A percentile compares a stretch with the other conserved stretches of the same genome.
Evolutionary conservation across 2,113 vertebrate species (phyloP).

Genomic region (Acinonyx jubatus): DNA sequence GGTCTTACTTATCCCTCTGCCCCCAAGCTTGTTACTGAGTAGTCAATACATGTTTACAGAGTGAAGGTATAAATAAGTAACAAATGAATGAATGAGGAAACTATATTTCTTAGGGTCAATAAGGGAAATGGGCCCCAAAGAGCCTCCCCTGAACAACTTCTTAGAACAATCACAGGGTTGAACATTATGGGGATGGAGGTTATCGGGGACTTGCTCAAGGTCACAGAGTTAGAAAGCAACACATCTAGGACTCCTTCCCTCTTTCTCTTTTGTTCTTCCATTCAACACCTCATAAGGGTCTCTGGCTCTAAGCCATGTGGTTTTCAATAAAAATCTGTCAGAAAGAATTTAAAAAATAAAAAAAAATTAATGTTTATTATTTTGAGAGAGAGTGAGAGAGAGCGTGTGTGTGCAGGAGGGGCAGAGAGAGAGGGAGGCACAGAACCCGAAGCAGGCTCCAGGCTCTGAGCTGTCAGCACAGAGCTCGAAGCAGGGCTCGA

Average conservation of each 20-base stretch:
- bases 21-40: neutral
- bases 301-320: neutral
- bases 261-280: neutral
- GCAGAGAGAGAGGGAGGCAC: too few relatives aligned
- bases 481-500: too few relatives aligned
- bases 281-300: neutral
- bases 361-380: too few relatives aligned
- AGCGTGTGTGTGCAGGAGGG: too few relatives aligned
- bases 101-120: neutral
- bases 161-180: neutral
- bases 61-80: neutral
- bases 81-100: neutral
- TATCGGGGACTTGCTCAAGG: neutral
- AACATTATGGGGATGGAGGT: neutral
- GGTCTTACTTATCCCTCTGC: neutral
- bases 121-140: neutral
- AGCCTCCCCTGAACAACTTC: neutral
- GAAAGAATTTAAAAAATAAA: neutral
- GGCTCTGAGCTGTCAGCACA: too few relatives aligned
- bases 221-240: neutral
- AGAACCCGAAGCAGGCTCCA: too few relatives aligned
- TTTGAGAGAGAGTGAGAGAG: too few relatives aligned
- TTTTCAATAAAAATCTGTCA: neutral
- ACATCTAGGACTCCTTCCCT: neutral
- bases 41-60: neutral